Evolutionary conservation across 1,140 invertebrate species (phyloP), one percentile per base, ranked within the genome.

Genomic region (Brachionus rotundiformis): DNA sequence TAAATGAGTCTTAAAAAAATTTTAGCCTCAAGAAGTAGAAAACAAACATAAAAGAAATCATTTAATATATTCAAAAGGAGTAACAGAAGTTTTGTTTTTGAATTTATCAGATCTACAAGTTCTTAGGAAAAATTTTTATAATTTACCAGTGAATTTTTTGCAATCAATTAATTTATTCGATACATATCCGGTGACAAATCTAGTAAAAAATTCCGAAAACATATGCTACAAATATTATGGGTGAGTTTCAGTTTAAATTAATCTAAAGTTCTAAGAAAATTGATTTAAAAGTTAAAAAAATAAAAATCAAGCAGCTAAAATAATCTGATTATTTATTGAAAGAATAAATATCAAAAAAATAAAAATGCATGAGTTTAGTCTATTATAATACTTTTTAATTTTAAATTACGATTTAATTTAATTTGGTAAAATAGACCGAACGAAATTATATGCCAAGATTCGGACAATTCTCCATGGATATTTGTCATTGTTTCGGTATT

Each of bases 11-110:
- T 33, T 77, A 16, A 1, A 16, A 36, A 33, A 47, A 31, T 4
- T 59, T 54, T 11, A 79, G 76, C 76, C 47, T 7, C 33, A 59
- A 39, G 76, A 79, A 79, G 76, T 59, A 2, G 76, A 79, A 41
- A n/a, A 59, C 19, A 79, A 63, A 23, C 19, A 19, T 8, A 39
- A 36, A 23, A 33, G 76, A 59, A 54, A 31, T 19, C 59, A 33
- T 59, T 25, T 59, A 10, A 54, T 79, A 29, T 79, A 59, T 39
- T 79, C 44, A 23, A 59, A 39, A 39, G 76, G 76, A 59, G 76
- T 79, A 0, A 59, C 44, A 29, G 76, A 79, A 79, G 44, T 79
- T 16, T 16, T 79, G 31, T 29, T 63, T 29, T 59, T 79, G 23
- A 79, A 54, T 54, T 19, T 39, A 41, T 19, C 19, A 5, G 76